Conservation (phyloP, 2,797 vertebrate species). For the Picus viridis region DNA sequence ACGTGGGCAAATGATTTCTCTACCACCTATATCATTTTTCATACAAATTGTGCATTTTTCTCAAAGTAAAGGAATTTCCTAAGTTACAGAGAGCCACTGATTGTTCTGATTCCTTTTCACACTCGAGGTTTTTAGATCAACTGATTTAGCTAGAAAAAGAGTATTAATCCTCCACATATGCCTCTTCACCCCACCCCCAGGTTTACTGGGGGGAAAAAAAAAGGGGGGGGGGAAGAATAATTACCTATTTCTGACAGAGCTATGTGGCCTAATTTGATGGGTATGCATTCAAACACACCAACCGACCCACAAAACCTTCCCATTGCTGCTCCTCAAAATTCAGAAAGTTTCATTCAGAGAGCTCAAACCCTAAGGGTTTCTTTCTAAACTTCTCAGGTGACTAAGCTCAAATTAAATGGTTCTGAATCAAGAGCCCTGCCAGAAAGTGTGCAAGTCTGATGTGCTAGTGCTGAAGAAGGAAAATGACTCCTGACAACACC, state of each 20-base stretch:
- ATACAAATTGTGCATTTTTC: background rate
- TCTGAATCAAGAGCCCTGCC: background rate
- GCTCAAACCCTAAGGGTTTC: background rate
- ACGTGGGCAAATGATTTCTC: background rate
- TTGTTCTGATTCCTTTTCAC: background rate
- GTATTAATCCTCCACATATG: background rate
- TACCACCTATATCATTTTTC: background rate
- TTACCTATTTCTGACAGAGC: background rate
- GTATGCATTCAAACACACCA: background rate
- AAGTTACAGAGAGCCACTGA: background rate
- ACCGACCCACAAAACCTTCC: background rate
- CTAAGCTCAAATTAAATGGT: background rate
- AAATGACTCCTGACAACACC: background rate
- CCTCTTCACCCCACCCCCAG: too few species aligned
- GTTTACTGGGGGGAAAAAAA: background rate
- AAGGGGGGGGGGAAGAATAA: background rate
- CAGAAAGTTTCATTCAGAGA: background rate
- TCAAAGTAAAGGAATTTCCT: background rate
- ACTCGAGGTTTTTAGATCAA: accelerated
- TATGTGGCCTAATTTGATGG: background rate
- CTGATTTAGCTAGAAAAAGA: background rate
- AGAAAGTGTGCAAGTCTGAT: background rate
- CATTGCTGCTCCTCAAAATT: background rate
- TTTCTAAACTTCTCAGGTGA: background rate
- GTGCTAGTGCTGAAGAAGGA: background rate